These are phyloP conservation scores for Eumaeus atala DNA, from an alignment of 1,140 invertebrate genomes.

Conservation along the genomic window DNA sequence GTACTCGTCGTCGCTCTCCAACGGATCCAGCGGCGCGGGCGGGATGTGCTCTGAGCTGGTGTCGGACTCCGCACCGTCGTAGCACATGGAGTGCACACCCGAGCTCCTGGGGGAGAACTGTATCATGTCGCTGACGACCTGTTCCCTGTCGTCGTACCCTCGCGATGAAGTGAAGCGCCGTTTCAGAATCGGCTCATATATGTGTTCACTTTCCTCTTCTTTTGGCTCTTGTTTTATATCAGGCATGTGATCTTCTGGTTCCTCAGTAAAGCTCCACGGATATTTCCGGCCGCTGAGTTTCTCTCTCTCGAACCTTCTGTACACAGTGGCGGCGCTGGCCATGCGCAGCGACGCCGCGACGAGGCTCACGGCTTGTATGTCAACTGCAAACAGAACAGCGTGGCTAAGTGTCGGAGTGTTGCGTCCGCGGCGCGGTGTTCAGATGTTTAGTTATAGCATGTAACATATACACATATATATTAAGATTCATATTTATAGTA, in stretches of 20 bases:
- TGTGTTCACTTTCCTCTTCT: constrained; percentile 30
- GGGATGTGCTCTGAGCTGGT: constrained; percentile 43
- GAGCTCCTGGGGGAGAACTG: constrained; percentile 53
- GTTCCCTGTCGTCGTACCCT: constrained; percentile 25
- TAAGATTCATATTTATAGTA: no score
- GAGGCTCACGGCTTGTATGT: constrained; percentile 78
- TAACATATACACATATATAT: no score
- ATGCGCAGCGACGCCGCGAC: constrained; percentile 79
- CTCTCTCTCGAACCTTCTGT: constrained; percentile 85
- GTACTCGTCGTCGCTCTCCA: constrained; percentile 52
- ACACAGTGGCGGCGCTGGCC: constrained; percentile 79
- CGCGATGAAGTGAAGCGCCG: constrained; percentile 30
- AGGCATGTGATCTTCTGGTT: constrained; percentile 28
- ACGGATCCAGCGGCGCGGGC: constrained; percentile 23
- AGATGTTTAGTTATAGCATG: no score
- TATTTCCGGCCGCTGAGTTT: constrained; percentile 81
- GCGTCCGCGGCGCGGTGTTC: not conserved
- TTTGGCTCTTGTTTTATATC: constrained; percentile 19
- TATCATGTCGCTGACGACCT: constrained; percentile 52
- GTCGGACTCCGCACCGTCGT: constrained; percentile 44
- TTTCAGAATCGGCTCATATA: constrained; percentile 45
- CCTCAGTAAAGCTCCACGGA: constrained; percentile 77
- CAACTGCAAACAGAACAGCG: constrained; percentile 68
- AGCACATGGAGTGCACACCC: constrained; percentile 29
- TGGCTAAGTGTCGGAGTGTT: not conserved